Evolutionary conservation across 2,888 invertebrate species (phyloP), one percentile per base, ranked within the genome.

Genomic region (Leptopilina syphax): DNA sequence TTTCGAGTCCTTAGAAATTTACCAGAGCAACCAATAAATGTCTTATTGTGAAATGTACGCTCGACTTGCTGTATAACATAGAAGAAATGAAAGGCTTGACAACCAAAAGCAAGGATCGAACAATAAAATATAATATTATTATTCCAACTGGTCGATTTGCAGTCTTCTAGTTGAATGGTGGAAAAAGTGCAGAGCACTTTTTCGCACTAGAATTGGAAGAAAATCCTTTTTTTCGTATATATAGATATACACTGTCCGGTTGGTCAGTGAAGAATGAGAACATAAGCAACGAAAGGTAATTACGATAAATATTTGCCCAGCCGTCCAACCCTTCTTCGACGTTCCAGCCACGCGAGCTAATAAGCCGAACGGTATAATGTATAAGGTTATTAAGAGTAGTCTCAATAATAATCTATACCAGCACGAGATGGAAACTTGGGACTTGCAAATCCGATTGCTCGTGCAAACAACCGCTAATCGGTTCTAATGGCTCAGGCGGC

Each of bases 251-350:
- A 0, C 1, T 34, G 79, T 83, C 79, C 81, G 78, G 68, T 78
- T 73, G 41, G 65, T 65, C 78, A 66, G 80, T n/a, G 57, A 67
- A 65, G 63, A 68, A 77, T 9, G 79, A 82, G 81, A 83, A 18
- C 9, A 83, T 77, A 80, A 80, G 80, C 83, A 79, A 80, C 79
- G 80, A 77, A 81, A 81, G 88, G 89, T 90, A 91, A 91, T 91
- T 91, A 90, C 88, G 89, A 91, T 90, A 91, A 91, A 91, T 91
- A 91, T 92, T 92, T 91, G 88, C 85, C 89, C 91, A 91, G 91
- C 91, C 91, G 91, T 85, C 87, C 87, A 90, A 91, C 90, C 90
- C 91, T 91, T 91, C 87, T 86, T 83, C 86, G 83, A 83, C 82
- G 84, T 84, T 84, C 83, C 88, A 88, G 87, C 87, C 89, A 89